Base-by-base conservation (phyloP, 2,888 invertebrate genomes). In the Nomada flava region DNA sequence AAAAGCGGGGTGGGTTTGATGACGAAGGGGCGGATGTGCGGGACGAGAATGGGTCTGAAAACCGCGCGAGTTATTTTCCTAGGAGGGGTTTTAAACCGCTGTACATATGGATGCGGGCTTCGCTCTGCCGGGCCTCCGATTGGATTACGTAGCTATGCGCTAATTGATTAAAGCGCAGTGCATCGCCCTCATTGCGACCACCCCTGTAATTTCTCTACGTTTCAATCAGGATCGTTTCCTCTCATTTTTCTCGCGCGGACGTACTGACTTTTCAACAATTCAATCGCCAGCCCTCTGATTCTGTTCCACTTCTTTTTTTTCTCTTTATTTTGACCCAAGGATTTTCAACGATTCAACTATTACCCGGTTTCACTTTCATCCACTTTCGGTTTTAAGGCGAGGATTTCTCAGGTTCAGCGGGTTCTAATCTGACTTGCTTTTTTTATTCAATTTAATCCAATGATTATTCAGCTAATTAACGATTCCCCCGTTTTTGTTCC, bases 91-190 rank as follows among this genome's bases (percentile, higher is more conserved):
- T 89, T 87, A 90, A 91, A 91, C 91, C 91, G 83, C 89, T 75
- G 84, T 86, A 85, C 90, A 89, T 90, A 91, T 91, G 91, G 90
- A 89, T 85, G 89, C 85, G 87, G 88, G 77, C 73, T 79, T 67
- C 82, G 75, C 72, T 76, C 83, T 73, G 83, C 82, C 83, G 75
- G 84, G 62, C 83, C 84, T 84, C 86, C 86, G 88, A 91, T 91
- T 91, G 89, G 88, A 91, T 91, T 91, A 90, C 81, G 83, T 78
- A 87, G 87, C 85, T 89, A 87, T 86, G 81, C 86, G 86, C 86
- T 92, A 92, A 92, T 92, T 91, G 90, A 91, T 92, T 92, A 92
- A 91, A 92, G 89, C 89, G 86, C 79, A 53, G 76, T 69, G 65
- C 57, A 57, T 57, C 69, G 76, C 65, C 68, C 76, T 72, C 68